Evolutionary conservation across 2,113 vertebrate genomes (phyloP).

Genomic region (Ancistrus triradiatus): DNA sequence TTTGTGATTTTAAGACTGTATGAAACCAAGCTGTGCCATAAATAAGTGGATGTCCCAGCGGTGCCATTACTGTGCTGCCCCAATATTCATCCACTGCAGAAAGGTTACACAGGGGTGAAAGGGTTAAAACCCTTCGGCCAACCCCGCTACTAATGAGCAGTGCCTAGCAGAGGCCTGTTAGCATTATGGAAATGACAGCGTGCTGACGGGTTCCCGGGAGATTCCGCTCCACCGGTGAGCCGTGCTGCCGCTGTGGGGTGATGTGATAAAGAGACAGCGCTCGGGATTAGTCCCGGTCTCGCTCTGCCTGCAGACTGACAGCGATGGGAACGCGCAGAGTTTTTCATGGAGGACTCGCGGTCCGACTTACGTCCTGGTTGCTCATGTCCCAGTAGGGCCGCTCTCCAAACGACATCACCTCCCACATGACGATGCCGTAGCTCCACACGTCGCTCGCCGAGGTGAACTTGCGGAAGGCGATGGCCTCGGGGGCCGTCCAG

Average conservation of each 20-base stretch:
- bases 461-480: slow-evolving; percentile 76
- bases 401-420: slow-evolving; percentile 77
- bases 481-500: slow-evolving; percentile 76
- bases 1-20: too few relatives aligned
- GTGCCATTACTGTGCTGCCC: background rate
- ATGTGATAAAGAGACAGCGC: slow-evolving; percentile 2
- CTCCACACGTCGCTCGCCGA: slow-evolving; percentile 75
- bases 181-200: slow-evolving; percentile 9
- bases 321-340: too few relatives aligned
- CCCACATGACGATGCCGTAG: slow-evolving; percentile 78
- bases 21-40: too few relatives aligned
- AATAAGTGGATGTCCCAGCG: too few relatives aligned
- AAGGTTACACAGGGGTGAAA: background rate
- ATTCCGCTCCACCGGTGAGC: background rate
- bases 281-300: background rate
- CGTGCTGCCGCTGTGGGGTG: background rate
- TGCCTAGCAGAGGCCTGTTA: slow-evolving; percentile 2
- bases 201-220: slow-evolving; percentile 1
- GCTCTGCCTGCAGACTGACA: background rate
- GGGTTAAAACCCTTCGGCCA: background rate
- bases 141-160: slow-evolving; percentile 1
- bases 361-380: slow-evolving; percentile 70
- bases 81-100: background rate
- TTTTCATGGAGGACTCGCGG: too few relatives aligned
- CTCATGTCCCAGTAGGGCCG: slow-evolving; percentile 78